Evolutionary conservation across 2,797 vertebrate genomes (phyloP), one percentile per base, ranked within the genome.

Genomic region (Momotus momota): DNA sequence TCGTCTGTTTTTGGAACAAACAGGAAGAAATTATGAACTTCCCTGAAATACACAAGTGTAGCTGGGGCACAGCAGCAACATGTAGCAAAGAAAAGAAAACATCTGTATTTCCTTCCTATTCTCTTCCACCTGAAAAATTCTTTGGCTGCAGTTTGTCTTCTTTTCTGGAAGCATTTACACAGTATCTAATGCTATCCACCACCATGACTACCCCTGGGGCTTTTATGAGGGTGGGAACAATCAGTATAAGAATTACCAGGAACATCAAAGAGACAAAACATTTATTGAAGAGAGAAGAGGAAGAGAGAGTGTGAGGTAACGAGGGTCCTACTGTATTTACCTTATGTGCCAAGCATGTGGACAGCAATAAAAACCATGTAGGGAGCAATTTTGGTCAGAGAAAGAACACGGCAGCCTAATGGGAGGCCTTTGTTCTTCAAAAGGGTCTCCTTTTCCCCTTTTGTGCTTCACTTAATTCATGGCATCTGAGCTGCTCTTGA

Each of bases 401-500:
- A 97, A 97, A 98, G 98, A 98, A 98, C 97, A 98, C 82, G 97
- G 97, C 97, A 97, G 97, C 97, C 97, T 98, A 98, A 98, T 97
- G 97, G 97, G 97, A 97, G 97, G 96, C 95, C 97, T 98, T 98
- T 98, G 98, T 98, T 98, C 98, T 98, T 98, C 98, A 97, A 98
- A 98, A 98, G 97, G 97, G 97, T 97, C 97, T 98, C 97, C 98
- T 97, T 98, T 97, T 92, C 97, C 97, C 97, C 97, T 97, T 98
- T 98, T 98, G 98, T 98, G 98, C 97, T 98, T 97, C 98, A 97
- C 95, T 97, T 98, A 98, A 98, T 98, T 98, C 98, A 98, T 93
- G 98, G 98, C 97, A 97, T 98, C 98, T 98, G 98, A 98, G 98
- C 97, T 97, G 96, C 98, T 98, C 98, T 98, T 98, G 98, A 98